phyloP scores from a whole-genome alignment of 2,888 invertebrate species.

The Agrotis exclamationis region DNA sequence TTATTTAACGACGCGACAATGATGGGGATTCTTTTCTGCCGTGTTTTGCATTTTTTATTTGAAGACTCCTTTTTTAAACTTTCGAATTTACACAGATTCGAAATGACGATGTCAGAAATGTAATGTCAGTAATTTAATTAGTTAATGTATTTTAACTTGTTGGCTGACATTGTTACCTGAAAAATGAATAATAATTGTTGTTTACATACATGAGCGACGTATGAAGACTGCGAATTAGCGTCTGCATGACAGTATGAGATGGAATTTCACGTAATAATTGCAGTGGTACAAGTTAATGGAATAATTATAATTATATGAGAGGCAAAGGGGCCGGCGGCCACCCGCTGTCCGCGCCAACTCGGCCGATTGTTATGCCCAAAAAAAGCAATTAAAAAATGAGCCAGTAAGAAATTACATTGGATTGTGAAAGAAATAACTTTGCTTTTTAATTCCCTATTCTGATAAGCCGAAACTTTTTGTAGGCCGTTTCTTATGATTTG shows the following conservation, averaged over 20 bases:
- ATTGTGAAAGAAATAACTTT: slow-evolving; percentile 77
- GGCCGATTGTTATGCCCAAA: slow-evolving; percentile 87
- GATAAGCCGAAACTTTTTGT: slow-evolving; percentile 73
- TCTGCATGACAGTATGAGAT: slow-evolving; percentile 74
- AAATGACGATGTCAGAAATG: slow-evolving; percentile 46
- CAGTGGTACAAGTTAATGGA: slow-evolving; percentile 88
- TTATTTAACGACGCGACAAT: slow-evolving; percentile 69
- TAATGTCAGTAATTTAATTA: slow-evolving; percentile 51
- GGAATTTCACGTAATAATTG: slow-evolving; percentile 86
- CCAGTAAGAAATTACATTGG: slow-evolving; percentile 82
- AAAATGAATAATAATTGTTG: slow-evolving; percentile 42
- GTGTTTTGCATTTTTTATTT: slow-evolving; percentile 55
- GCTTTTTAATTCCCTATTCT: slow-evolving; percentile 71
- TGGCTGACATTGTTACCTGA: slow-evolving; percentile 31
- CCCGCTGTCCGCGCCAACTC: slow-evolving; percentile 84
- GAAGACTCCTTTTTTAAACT: slow-evolving; percentile 49
- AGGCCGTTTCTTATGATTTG: slow-evolving; percentile 76
- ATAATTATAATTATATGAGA: slow-evolving; percentile 89
- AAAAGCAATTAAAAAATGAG: slow-evolving; percentile 88
- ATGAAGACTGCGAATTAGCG: slow-evolving; percentile 64
- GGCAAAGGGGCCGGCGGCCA: slow-evolving; percentile 87
- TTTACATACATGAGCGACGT: slow-evolving; percentile 32
- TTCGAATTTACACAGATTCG: slow-evolving; percentile 44
- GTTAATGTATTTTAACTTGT: slow-evolving; percentile 33
- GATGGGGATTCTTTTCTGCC: slow-evolving; percentile 65